Evolutionary conservation across 2,888 invertebrate species (phyloP), one percentile per base, ranked within the genome.

Genomic region (Acanthosepion esculentum): DNA sequence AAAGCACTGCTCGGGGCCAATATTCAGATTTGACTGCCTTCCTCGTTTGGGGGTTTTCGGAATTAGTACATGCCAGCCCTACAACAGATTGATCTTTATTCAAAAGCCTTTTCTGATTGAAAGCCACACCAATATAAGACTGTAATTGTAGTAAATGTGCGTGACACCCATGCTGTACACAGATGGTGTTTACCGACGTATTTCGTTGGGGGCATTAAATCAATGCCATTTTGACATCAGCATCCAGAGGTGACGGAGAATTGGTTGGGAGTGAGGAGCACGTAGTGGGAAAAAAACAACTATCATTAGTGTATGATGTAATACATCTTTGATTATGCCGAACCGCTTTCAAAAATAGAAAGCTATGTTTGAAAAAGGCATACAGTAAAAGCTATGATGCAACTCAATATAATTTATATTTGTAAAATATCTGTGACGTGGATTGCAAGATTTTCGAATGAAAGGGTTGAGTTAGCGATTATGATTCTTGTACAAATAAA

Each of bases 271-370:
- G 78, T 15, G 78, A 15, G 33, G 3, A n/a, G n/a, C 33, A 78
- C 78, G n/a, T n/a, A n/a, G n/a, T 10, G 78, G 18, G 33, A 12
- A 15, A n/a, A n/a, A 26, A 7, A 7, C 29, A 29, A 78, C 10
- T 78, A n/a, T 78, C 78, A 33, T 78, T 78, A 78, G 78, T n/a
- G n/a, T 33, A 78, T 78, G n/a, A 78, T 78, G 78, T n/a, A 78
- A 78, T n/a, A 78, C n/a, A 78, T 7, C 59, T 20, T 59, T 7
- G 50, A 78, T 78, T 15, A 78, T n/a, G 33, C 78, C n/a, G 33
- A 12, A 8, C 23, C 26, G 26, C 23, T 33, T 78, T 10, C n/a
- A 78, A 78, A n/a, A 78, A 78, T 26, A 5, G 29, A 29, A 26
- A n/a, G 33, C 10, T n/a, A 78, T 78, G n/a, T 78, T n/a, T n/a